Base-by-base conservation (phyloP, 2,113 vertebrate species). In the Phalacrocorax brasilianus region DNA sequence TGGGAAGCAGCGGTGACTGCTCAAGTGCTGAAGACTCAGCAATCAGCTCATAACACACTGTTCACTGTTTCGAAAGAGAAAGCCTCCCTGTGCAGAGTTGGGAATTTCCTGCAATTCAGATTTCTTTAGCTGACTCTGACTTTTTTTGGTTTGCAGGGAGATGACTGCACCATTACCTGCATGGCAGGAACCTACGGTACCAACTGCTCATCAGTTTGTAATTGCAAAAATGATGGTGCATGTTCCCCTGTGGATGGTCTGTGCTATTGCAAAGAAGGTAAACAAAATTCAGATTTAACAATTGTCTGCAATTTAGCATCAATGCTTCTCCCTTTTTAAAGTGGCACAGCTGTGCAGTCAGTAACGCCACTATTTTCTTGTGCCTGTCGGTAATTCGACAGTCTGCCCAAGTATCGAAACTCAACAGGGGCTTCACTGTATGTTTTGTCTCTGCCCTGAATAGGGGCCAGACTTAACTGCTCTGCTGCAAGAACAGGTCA, bases 241-340 rank as follows among this genome's bases (percentile, higher is more conserved):
- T 99, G 99, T 95, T 99, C 98, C 83, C 98, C 99, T 0, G 93
- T 98, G 67, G 99, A 99, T 13, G 99, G 99, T 33, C 98, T 98
- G 83, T 99, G 99, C 77, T 95, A 98, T 94, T 99, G 99, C 98
- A 99, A 95, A 97, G 99, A 99, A 98, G 99, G 99, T 99, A 98
- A 92, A 17, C 55, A 77, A 77, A 74, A 91, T 74, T 72, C 82
- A 23, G n/a, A 21, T 84, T 72, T 49, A 68, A 22, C 63, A 26
- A 6, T 27, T 27, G 7, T 13, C 58, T 58, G 14, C 77, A n/a
- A 33, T 59, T 77, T 58, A 59, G 68, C 84, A 27, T 17, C 72
- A 20, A 0, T 38, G 63, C 18, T 53, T 53, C 52, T 95, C 33
- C 59, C 66, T 40, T 62, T 82, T 33, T 42, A 32, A 82, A 82